A percentile compares a stretch with the other conserved stretches of the same genome.
These are phyloP conservation scores for Rotaria macrura DNA, from an alignment of 2,888 invertebrate genomes.

Conservation along the genomic window DNA sequence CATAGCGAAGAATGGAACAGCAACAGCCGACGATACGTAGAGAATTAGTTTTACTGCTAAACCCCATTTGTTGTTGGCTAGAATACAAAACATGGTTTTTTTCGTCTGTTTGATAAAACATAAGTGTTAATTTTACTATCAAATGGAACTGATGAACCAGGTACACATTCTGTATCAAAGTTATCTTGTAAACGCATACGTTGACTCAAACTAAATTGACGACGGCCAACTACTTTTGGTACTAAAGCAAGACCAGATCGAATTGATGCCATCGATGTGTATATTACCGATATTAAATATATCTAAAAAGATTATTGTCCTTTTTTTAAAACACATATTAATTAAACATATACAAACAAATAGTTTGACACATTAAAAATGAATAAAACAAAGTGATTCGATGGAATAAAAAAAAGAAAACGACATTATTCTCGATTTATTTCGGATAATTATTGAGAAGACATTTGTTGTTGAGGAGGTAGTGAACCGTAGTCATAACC, in stretches of 20 bases:
- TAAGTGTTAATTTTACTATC: not conserved
- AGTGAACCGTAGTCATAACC: not conserved
- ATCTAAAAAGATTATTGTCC: too few relatives aligned
- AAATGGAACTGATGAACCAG: not conserved
- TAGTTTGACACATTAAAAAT: not conserved
- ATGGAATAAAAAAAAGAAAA: too few relatives aligned
- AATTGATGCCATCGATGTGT: not conserved
- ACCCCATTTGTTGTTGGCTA: not conserved
- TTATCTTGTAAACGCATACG: not conserved
- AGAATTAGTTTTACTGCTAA: not conserved
- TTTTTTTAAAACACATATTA: not conserved
- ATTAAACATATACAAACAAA: not conserved
- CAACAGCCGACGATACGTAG: slow-evolving; percentile 4
- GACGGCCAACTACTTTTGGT: not conserved
- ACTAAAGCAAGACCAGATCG: not conserved
- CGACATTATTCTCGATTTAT: not conserved
- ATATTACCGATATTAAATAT: too few relatives aligned
- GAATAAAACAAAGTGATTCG: too few relatives aligned
- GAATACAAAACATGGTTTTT: not conserved
- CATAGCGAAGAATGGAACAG: slow-evolving; percentile 1
- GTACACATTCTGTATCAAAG: not conserved
- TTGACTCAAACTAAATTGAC: not conserved
- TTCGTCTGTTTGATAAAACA: not conserved
- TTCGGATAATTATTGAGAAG: not conserved
- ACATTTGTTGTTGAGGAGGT: not conserved